Evolutionary conservation across 2,888 invertebrate genomes (phyloP).

Genomic region (Cryptosula pallasiana): DNA sequence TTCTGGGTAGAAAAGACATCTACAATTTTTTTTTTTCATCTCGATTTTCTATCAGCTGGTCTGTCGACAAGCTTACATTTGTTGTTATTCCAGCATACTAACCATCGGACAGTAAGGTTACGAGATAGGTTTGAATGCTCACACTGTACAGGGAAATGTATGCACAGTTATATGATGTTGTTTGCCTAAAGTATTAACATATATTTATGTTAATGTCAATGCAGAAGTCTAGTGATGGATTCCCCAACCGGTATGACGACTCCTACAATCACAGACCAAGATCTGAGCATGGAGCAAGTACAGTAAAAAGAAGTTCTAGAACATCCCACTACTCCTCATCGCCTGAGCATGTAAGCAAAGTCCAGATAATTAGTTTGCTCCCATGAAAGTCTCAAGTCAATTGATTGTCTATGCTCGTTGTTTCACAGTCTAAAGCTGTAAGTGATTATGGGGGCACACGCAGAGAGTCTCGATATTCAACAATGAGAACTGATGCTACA

Average conservation of each 20-base stretch:
- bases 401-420: no score
- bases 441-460: conserved; percentile 19
- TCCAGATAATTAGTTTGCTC: background rate
- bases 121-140: no score
- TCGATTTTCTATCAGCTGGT: no score
- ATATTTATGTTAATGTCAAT: no score
- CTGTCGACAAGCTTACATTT: no score
- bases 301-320: background rate
- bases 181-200: no score
- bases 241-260: background rate
- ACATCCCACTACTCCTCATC: conserved; percentile 6
- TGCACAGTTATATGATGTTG: no score
- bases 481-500: conserved; percentile 11
- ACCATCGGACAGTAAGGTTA: no score
- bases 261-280: background rate
- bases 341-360: background rate
- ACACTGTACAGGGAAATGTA: no score
- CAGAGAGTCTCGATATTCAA: conserved; percentile 13
- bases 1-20: no score
- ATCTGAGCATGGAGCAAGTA: conserved; percentile 11
- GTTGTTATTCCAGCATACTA: no score
- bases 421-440: background rate
- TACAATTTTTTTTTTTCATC: no score
- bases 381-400: background rate
- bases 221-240: background rate